phyloP scores from a whole-genome alignment of 1,140 invertebrate genomes.

The Oncopodura yosiiana region DNA sequence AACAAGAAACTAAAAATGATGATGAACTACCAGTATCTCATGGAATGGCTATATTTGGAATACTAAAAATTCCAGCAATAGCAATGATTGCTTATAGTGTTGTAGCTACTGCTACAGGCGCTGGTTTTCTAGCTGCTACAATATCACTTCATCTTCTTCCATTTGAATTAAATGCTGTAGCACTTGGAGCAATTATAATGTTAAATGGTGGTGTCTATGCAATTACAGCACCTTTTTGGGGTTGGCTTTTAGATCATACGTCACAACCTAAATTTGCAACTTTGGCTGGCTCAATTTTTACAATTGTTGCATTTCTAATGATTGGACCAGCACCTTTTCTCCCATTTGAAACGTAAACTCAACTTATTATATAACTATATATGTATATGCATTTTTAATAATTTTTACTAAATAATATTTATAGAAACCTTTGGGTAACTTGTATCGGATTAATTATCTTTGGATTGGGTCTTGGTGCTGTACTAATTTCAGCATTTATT shows the following conservation, averaged over 20 bases:
- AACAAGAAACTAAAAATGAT: slow-evolving; percentile 44
- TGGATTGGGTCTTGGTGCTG: slow-evolving; percentile 68
- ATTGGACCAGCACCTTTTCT: slow-evolving; percentile 66
- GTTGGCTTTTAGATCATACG: slow-evolving; percentile 62
- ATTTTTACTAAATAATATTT: slow-evolving; percentile 30
- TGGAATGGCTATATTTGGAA: slow-evolving; percentile 42
- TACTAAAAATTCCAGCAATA: slow-evolving; percentile 58
- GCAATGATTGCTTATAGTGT: slow-evolving; percentile 56
- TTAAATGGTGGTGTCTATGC: slow-evolving; percentile 69
- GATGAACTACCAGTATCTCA: slow-evolving; percentile 36
- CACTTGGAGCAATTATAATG: slow-evolving; percentile 76
- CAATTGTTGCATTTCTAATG: slow-evolving; percentile 55
- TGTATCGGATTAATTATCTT: slow-evolving; percentile 61
- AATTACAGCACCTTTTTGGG: slow-evolving; percentile 66
- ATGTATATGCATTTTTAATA: not conserved
- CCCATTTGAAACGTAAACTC: slow-evolving; percentile 49
- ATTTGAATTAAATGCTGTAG: slow-evolving; percentile 58
- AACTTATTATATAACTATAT: not conserved
- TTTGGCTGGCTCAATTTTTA: slow-evolving; percentile 54
- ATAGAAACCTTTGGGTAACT: slow-evolving; percentile 53
- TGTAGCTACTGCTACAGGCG: slow-evolving; percentile 63
- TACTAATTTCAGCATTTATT: slow-evolving; percentile 67
- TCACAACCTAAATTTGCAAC: slow-evolving; percentile 56
- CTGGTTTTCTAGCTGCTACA: slow-evolving; percentile 69
- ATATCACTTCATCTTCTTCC: slow-evolving; percentile 66